phyloP scores from a whole-genome alignment of 2,888 invertebrate genomes.

The Habroteleia sp. region DNA sequence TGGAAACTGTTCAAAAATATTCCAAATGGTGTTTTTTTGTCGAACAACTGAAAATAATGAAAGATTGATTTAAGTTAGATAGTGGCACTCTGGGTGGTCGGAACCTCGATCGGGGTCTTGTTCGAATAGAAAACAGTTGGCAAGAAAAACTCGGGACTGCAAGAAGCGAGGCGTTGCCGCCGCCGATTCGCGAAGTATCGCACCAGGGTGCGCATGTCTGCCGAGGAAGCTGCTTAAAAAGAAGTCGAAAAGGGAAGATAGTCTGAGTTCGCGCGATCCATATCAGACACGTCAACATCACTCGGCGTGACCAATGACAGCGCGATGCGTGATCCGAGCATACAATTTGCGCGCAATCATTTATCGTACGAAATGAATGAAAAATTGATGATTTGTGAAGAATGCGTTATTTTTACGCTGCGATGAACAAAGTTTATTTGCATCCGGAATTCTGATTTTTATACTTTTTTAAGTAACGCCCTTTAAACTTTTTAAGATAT shows the following conservation, averaged over 20 bases:
- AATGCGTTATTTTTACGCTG: too few relatives aligned
- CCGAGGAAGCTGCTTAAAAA: slow-evolving; percentile 27
- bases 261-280: slow-evolving; percentile 44
- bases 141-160: slow-evolving; percentile 36
- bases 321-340: slow-evolving; percentile 37
- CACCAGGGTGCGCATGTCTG: slow-evolving; percentile 50
- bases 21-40: too few relatives aligned
- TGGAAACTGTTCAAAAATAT: too few relatives aligned
- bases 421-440: too few relatives aligned
- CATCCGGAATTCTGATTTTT: too few relatives aligned
- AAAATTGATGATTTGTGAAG: slow-evolving; percentile 42
- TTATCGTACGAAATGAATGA: slow-evolving; percentile 31
- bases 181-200: slow-evolving; percentile 37
- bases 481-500: too few relatives aligned
- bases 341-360: slow-evolving; percentile 49
- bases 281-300: slow-evolving; percentile 57
- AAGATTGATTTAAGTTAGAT: slow-evolving; percentile 47
- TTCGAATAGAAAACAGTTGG: slow-evolving; percentile 28
- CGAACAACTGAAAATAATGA: slow-evolving; percentile 7
- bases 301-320: slow-evolving; percentile 55
- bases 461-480: too few relatives aligned
- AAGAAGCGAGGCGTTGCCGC: slow-evolving; percentile 30
- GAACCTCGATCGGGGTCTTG: slow-evolving; percentile 32
- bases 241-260: slow-evolving; percentile 16
- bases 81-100: slow-evolving; percentile 50